phyloP scores from a whole-genome alignment of 2,797 vertebrate genomes.

The Chelmon rostratus region DNA sequence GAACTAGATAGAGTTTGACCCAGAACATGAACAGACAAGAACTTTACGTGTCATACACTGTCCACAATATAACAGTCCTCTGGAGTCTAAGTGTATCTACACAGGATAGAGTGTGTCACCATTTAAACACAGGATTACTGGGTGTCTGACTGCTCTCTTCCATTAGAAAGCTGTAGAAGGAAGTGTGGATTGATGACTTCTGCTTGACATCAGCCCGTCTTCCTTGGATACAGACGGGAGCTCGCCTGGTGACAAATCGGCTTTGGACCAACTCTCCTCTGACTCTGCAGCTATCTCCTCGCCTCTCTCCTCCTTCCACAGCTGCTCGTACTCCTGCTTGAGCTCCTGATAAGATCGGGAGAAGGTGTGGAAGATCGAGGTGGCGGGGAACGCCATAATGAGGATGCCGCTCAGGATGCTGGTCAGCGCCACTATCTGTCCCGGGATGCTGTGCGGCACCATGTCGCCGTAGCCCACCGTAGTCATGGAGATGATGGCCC shows the following conservation, averaged over 20 bases:
- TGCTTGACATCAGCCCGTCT: not conserved
- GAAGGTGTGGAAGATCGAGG: constrained; percentile 98
- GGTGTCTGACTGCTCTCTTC: not conserved
- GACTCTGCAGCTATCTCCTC: constrained; percentile 59
- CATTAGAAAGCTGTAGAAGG: constrained; percentile 68
- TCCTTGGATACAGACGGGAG: constrained; percentile 10
- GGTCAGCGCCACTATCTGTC: constrained; percentile 95
- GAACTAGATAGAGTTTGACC: not conserved
- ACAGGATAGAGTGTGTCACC: not conserved
- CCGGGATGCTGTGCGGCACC: constrained; percentile 94
- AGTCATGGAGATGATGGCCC: constrained; percentile 99
- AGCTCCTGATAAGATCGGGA: constrained; percentile 94
- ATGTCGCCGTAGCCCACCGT: constrained; percentile 97
- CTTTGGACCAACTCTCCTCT: constrained; percentile 51
- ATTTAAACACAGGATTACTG: not conserved
- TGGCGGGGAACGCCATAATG: constrained; percentile 98
- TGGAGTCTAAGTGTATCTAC: constrained; percentile 8
- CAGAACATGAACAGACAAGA: not conserved
- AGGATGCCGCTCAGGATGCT: constrained; percentile 97
- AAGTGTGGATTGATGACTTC: constrained; percentile 27
- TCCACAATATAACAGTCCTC: constrained; percentile 14
- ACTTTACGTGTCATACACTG: not conserved
- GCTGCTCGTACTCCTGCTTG: constrained; percentile 87
- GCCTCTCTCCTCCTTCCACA: constrained; percentile 81
- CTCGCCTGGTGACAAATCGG: not conserved